Conservation (phyloP, 2,797 vertebrate genomes). For the Uromys caudimaculatus region DNA sequence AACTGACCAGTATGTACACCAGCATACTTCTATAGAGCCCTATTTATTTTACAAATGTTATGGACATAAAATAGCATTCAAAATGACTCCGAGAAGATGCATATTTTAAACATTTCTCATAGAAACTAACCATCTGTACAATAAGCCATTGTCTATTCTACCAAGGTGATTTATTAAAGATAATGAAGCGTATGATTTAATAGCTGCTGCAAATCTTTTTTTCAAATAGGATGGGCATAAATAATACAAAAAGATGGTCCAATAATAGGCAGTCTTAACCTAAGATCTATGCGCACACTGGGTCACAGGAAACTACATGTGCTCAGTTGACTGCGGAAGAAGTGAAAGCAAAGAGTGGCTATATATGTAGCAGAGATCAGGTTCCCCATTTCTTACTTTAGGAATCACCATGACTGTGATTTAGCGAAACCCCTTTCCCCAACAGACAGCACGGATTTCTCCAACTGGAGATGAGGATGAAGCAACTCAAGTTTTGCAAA, state of each 20-base stretch:
- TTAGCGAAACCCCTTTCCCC: conserved; percentile 21
- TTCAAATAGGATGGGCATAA: conserved; percentile 75
- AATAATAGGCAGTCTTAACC: conserved; percentile 66
- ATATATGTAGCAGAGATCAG: conserved; percentile 27
- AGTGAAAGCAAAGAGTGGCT: conserved; percentile 36
- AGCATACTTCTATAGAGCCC: background rate
- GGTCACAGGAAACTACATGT: conserved; percentile 64
- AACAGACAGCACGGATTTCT: background rate
- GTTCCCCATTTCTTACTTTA: background rate
- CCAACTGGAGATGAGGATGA: conserved; percentile 36
- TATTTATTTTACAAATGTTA: conserved; percentile 49
- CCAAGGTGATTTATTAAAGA: conserved; percentile 78
- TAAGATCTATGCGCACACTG: conserved; percentile 58
- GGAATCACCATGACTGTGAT: background rate
- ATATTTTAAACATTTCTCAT: conserved; percentile 72
- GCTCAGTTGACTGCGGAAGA: background rate
- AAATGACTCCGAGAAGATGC: conserved; percentile 46
- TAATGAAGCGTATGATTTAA: conserved; percentile 78
- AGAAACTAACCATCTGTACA: conserved; percentile 72
- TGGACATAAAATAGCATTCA: conserved; percentile 67
- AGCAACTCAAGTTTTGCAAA: conserved; percentile 18
- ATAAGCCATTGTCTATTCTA: conserved; percentile 63
- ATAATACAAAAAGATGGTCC: conserved; percentile 79
- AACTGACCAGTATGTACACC: background rate
- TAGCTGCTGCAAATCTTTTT: conserved; percentile 76